Base-by-base conservation (phyloP, 1,140 invertebrate species). In the Scaptomyza montana region DNA sequence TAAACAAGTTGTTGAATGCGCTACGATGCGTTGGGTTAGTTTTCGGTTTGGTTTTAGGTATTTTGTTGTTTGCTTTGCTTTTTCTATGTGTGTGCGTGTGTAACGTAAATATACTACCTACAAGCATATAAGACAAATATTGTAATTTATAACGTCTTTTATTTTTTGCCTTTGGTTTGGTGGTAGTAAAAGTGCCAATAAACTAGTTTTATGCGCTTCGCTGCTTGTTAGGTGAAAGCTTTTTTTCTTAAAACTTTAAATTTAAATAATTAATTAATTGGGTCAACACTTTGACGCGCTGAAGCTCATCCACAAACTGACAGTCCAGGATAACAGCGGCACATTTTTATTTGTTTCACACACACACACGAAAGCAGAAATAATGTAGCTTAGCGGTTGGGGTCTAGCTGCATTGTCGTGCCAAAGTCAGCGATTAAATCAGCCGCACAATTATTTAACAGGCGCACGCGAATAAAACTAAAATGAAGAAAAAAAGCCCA, bases 1-100 rank as follows among this genome's bases (percentile, higher is more conserved):
- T 89, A 89, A 89, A 89, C 84, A 89, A 89, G 84, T 89, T 89
- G 82, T 76, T 85, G 82, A 87, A 78, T 84, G 75, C 75, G 75
- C 69, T 80, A 68, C 80, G 78, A 74, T 54, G 84, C 73, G 61
- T 75, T 59, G 73, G 63, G 63, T 72, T 71, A 75, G 62, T 51
- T 66, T 55, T 64, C n/a, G 30, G 45, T 51, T 69, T 28, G 41
- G 63, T 67, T 67, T 55, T 53, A 47, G 66, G 54, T 69, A 7
- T 19, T 69, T 47, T 65, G 16, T 12, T 47, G 4, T 65, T 56
- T 25, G 53, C 51, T 54, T 54, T 57, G 45, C 25, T 45, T 64
- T 64, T 45, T 13, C 30, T 55, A 10, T 68, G 19, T 46, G 39
- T 51, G 19, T 50, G 43, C 25, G n/a, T 30, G 30, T 36, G 33